These are phyloP conservation scores for Brachypteracias leptosomus DNA, from an alignment of 2,113 vertebrate species.

Conservation along the genomic window DNA sequence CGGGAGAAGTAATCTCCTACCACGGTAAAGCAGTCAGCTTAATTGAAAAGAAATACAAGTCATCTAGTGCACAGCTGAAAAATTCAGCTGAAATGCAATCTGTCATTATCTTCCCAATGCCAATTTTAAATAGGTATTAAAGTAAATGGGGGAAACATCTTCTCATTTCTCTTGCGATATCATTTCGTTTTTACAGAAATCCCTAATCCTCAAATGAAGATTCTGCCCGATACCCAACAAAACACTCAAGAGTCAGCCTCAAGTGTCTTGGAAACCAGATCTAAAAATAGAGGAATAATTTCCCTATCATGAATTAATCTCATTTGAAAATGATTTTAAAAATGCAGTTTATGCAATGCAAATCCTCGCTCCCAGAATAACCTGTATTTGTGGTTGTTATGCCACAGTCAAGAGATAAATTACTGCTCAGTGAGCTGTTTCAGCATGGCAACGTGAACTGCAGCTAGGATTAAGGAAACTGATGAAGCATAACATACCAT, in stretches of 20 bases:
- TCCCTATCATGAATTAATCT: slow-evolving; percentile 70
- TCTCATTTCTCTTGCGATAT: slow-evolving; percentile 49
- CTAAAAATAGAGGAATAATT: slow-evolving; percentile 69
- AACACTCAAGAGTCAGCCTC: slow-evolving; percentile 40
- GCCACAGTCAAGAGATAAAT: slow-evolving; percentile 66
- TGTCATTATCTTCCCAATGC: slow-evolving; percentile 62
- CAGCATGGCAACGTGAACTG: slow-evolving; percentile 41
- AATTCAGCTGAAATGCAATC: slow-evolving; percentile 53
- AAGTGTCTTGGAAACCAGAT: slow-evolving; percentile 44
- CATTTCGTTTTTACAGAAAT: slow-evolving; percentile 28
- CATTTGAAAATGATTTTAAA: slow-evolving; percentile 70
- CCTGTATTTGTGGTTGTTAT: slow-evolving; percentile 59
- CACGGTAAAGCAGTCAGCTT: slow-evolving; percentile 49
- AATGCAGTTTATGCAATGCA: slow-evolving; percentile 69
- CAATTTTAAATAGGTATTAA: slow-evolving; percentile 67
- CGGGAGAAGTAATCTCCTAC: slow-evolving; percentile 38
- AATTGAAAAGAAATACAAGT: slow-evolving; percentile 71
- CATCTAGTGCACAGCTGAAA: slow-evolving; percentile 52
- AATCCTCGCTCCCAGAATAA: slow-evolving; percentile 63
- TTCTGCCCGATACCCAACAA: slow-evolving; percentile 52
- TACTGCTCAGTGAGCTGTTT: slow-evolving; percentile 69
- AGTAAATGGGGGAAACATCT: slow-evolving; percentile 47
- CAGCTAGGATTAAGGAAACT: slow-evolving; percentile 58
- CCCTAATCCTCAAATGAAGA: slow-evolving; percentile 59
- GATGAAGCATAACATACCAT: slow-evolving; percentile 60